Base-by-base conservation (phyloP, 2,113 vertebrate genomes). In the Rhagologus leucostigma region DNA sequence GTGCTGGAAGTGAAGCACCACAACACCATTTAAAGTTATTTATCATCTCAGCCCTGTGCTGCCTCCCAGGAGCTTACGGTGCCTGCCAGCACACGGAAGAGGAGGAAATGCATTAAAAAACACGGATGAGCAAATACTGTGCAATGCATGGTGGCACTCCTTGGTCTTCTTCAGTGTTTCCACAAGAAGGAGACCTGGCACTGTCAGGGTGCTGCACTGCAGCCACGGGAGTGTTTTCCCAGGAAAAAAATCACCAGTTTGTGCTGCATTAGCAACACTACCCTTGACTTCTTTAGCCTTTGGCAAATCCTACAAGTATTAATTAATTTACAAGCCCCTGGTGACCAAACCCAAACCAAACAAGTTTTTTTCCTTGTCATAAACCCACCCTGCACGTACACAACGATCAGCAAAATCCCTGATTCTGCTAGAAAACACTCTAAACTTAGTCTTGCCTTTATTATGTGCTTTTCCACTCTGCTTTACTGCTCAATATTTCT, bases 141-240 rank as follows among this genome's bases (percentile, higher is more conserved):
- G 16, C 3, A 4, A 9, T 16, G 29, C 16, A 1, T 0, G 3
- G 22, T 27, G 44, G 14, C 27, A 18, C 24, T 35, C 52, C 47
- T 8, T 16, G 33, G 32, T 53, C 20, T n/a, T 22, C n/a, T n/a
- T 18, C 73, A 24, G 9, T 0, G 1, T 37, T 86, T 14, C 35
- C 64, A 52, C 0, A 1, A 7, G 44, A 60, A 93, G 27, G 12
- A 55, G 35, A 33, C 47, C 7, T 41, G 11, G 7, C 12, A 15
- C 57, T 76, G 39, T 6, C 63, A 37, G 44, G 71, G 47, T 73
- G 53, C 62, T 26, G 29, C 18, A 13, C 7, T 13, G 13, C 67
- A 70, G 13, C 0, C 0, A 7, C 50, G 50, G 3, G 11, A 26
- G 32, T 0, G 0, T 13, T 89, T 71, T 35, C 44, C 23, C 41